phyloP scores from a whole-genome alignment of 2,797 vertebrate species.

The Todus mexicanus region DNA sequence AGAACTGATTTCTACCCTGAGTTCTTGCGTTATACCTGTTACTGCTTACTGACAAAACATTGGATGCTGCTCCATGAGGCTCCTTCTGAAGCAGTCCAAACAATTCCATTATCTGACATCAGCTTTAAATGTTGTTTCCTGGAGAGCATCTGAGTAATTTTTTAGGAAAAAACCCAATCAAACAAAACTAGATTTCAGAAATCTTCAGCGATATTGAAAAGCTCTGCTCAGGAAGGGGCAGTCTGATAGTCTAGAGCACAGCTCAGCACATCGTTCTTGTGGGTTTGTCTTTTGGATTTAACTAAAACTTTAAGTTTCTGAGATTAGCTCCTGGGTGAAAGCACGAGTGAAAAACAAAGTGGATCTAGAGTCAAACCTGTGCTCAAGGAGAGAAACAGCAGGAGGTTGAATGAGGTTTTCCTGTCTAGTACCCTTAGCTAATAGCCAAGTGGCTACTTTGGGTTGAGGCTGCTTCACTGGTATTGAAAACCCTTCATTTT shows the following conservation, averaged over 20 bases:
- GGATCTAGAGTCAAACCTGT: neutral
- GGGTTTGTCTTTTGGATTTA: neutral
- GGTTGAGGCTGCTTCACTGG: neutral
- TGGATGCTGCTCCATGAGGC: neutral
- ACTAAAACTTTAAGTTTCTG: neutral
- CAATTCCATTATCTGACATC: neutral
- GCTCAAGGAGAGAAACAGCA: neutral
- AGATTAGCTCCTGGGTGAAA: neutral
- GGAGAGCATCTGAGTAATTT: neutral
- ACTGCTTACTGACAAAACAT: neutral
- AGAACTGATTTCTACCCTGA: neutral
- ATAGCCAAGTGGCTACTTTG: neutral
- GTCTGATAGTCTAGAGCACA: neutral
- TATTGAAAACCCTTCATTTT: neutral
- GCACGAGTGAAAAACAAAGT: no score
- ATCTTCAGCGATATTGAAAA: neutral
- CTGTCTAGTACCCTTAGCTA: neutral
- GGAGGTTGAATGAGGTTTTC: neutral
- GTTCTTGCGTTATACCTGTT: neutral
- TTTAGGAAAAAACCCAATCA: neutral
- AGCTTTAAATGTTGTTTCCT: neutral
- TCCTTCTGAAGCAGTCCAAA: neutral
- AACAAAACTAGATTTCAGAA: neutral
- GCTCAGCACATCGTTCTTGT: neutral
- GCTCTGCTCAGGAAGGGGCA: neutral